Percentiles rank a stretch among this genome's conserved stretches.
Conservation (phyloP, 1,140 invertebrate genomes). For the Tigriopus japonicus region DNA sequence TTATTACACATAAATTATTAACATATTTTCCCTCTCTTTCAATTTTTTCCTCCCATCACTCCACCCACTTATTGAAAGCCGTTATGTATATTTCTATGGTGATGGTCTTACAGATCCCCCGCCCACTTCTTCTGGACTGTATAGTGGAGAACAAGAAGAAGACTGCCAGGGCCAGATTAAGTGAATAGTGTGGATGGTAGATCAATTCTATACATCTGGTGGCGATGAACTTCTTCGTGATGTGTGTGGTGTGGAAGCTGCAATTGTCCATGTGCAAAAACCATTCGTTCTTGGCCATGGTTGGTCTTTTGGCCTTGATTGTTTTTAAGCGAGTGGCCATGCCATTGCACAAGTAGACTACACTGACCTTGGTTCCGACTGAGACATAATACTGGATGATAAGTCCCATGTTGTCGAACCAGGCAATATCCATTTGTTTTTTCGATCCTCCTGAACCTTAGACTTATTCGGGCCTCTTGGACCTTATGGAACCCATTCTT, state of each 20-base stretch:
- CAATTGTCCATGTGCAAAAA: not conserved
- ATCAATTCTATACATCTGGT: not conserved
- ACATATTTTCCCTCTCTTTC: too few species aligned
- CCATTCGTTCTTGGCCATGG: not conserved
- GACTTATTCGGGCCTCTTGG: not conserved
- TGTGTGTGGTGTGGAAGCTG: not conserved
- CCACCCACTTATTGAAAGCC: too few species aligned
- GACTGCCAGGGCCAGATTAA: not conserved
- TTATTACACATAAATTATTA: too few species aligned
- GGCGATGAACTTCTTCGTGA: not conserved
- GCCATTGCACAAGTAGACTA: not conserved
- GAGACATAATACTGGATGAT: not conserved
- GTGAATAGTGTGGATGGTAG: not conserved
- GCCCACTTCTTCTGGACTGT: too few species aligned
- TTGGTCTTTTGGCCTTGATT: not conserved
- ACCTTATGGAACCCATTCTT: not conserved
- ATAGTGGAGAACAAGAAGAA: not conserved
- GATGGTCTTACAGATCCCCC: too few species aligned
- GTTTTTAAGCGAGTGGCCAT: not conserved
- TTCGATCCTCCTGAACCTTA: not conserved
- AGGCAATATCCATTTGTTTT: not conserved
- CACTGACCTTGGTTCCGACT: not conserved
- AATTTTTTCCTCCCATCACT: too few species aligned
- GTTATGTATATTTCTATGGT: too few species aligned
- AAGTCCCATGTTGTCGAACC: not conserved